phyloP scores from a whole-genome alignment of 2,113 vertebrate genomes.

The Mirza zaza region DNA sequence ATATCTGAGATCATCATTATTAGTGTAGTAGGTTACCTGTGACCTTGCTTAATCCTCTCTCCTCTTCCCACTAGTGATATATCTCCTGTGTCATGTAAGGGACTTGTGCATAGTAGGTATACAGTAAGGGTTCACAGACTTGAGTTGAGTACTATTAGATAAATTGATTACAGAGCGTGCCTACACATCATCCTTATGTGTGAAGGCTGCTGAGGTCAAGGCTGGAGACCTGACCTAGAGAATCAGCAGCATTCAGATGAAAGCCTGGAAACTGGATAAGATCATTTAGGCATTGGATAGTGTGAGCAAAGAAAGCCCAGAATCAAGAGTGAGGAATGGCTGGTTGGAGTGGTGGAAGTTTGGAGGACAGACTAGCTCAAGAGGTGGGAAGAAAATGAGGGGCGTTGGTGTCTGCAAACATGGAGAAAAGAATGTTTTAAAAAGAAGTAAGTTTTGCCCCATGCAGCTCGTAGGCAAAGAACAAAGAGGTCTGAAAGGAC shows the following conservation, averaged over 20 bases:
- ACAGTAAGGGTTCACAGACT: not conserved
- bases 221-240: not conserved
- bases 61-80: not conserved
- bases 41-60: not conserved
- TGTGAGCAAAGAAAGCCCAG: not conserved
- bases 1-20: not conserved
- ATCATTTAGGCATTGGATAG: not conserved
- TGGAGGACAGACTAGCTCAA: not conserved
- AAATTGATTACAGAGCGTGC: not conserved
- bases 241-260: not conserved
- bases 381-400: not conserved
- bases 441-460: not conserved
- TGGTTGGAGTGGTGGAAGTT: no score
- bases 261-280: not conserved
- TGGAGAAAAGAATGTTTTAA: not conserved
- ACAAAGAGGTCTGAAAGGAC: not conserved
- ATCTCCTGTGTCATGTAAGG: no score
- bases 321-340: not conserved
- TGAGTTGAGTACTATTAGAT: not conserved
- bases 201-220: not conserved
- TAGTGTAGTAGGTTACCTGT: not conserved
- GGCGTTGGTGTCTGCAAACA: not conserved
- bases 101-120: not conserved
- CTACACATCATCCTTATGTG: rapidly evolving
- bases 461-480: not conserved